phyloP scores from a whole-genome alignment of 1,140 invertebrate species.

The Drosophila asahinai region DNA sequence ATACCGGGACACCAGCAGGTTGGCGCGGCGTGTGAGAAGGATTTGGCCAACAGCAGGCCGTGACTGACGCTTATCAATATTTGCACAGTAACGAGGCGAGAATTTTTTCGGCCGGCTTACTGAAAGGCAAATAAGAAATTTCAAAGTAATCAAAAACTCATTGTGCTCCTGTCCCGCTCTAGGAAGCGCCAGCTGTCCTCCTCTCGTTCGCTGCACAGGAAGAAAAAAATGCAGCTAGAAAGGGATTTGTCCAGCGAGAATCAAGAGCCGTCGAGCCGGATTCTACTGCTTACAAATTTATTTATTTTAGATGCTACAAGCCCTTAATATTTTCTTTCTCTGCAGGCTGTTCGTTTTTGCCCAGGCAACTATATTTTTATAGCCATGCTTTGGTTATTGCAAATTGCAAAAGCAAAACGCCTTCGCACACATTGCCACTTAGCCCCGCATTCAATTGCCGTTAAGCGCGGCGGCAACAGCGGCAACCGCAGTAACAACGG shows the following conservation, averaged over 20 bases:
- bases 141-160: constrained; percentile 83
- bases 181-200: constrained; percentile 5
- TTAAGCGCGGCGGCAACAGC: constrained; percentile 54
- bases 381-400: constrained; percentile 78
- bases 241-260: neutral
- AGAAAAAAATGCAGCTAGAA: no score
- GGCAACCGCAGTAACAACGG: constrained; percentile 26
- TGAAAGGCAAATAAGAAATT: constrained; percentile 82
- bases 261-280: no score
- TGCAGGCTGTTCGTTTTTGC: constrained; percentile 18
- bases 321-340: neutral
- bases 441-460: constrained; percentile 76
- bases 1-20: neutral
- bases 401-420: constrained; percentile 81
- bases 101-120: constrained; percentile 50
- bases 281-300: no score
- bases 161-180: constrained; percentile 51
- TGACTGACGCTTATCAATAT: constrained; percentile 76
- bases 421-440: constrained; percentile 80
- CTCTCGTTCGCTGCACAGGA: neutral
- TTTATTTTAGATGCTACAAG: no score
- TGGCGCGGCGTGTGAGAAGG: constrained; percentile 12
- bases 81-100: constrained; percentile 72
- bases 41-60: constrained; percentile 46
- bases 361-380: constrained; percentile 79